Conservation (phyloP, 1,140 invertebrate genomes). For the Sitodiplosis mosellana region DNA sequence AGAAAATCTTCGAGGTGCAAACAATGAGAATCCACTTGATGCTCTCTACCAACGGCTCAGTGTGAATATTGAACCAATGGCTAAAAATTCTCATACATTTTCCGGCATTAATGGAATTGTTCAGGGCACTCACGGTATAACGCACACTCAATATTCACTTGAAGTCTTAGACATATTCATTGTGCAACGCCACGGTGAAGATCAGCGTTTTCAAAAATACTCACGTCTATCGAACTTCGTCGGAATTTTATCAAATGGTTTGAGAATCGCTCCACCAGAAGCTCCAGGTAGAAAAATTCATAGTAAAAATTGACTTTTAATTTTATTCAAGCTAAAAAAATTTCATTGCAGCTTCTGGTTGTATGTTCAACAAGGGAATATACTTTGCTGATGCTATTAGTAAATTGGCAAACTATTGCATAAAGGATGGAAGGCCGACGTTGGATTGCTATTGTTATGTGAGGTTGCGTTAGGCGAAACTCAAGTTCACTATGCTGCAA, state of each 20-base stretch:
- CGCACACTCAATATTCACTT: constrained; percentile 61
- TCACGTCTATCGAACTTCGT: constrained; percentile 86
- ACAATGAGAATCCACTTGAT: constrained; percentile 55
- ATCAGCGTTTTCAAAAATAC: constrained; percentile 64
- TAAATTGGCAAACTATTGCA: constrained; percentile 97
- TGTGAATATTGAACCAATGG: constrained; percentile 58
- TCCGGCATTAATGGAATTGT: constrained; percentile 57
- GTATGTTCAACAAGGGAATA: constrained; percentile 87
- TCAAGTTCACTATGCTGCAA: constrained; percentile 54
- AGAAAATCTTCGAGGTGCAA: constrained; percentile 49
- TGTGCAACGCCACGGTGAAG: constrained; percentile 59
- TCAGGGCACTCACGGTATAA: constrained; percentile 71
- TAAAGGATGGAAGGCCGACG: constrained; percentile 45
- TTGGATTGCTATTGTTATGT: constrained; percentile 75
- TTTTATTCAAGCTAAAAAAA: too few relatives aligned
- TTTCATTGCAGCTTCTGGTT: too few relatives aligned
- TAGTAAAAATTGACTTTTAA: too few relatives aligned
- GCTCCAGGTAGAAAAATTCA: constrained; percentile 79
- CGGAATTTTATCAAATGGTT: constrained; percentile 90
- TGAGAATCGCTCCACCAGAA: constrained; percentile 91
- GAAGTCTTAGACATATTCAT: constrained; percentile 55
- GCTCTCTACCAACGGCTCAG: constrained; percentile 80
- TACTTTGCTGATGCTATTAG: constrained; percentile 99
- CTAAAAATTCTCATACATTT: constrained; percentile 55
- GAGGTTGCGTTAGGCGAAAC: constrained; percentile 93